These are phyloP conservation scores for Tiphia femorata DNA, from an alignment of 2,888 invertebrate genomes.

Conservation along the genomic window DNA sequence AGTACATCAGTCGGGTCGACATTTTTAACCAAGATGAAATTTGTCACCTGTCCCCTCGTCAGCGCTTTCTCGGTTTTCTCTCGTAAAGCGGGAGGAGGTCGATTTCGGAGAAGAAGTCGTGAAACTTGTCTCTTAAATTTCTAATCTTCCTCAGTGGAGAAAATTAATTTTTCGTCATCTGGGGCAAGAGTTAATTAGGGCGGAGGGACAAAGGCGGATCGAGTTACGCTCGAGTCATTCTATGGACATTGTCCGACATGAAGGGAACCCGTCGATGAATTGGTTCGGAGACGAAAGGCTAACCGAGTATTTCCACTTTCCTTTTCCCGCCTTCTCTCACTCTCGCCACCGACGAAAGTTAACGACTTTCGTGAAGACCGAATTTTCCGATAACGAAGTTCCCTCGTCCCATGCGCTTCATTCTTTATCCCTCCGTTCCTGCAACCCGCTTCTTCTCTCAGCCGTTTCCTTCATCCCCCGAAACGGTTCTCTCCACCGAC, in stretches of 20 bases:
- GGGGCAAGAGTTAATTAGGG: no score
- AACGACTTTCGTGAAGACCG: constrained; percentile 51
- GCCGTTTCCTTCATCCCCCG: neutral
- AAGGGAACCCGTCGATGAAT: constrained; percentile 32
- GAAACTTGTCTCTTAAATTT: no score
- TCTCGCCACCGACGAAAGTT: constrained; percentile 40
- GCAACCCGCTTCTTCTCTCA: neutral
- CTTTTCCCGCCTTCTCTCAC: neutral
- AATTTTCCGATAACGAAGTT: constrained; percentile 56
- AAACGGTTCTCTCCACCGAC: constrained; percentile 2
- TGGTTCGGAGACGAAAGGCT: constrained; percentile 34
- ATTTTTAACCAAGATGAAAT: no score
- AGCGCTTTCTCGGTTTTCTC: no score
- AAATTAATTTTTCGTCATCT: no score
- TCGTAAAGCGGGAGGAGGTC: no score
- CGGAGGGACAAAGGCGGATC: no score
- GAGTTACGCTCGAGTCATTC: constrained; percentile 41
- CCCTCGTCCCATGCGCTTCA: constrained; percentile 19
- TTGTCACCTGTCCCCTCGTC: no score
- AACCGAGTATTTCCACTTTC: constrained; percentile 24
- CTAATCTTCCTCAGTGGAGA: no score
- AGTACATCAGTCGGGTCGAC: no score
- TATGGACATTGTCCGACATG: constrained; percentile 46
- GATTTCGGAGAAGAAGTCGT: no score
- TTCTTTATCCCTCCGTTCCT: constrained; percentile 6